Percentiles rank a stretch among this genome's conserved stretches.
These are phyloP conservation scores for Garra rufa DNA, from an alignment of 2,113 vertebrate species.

Conservation along the genomic window DNA sequence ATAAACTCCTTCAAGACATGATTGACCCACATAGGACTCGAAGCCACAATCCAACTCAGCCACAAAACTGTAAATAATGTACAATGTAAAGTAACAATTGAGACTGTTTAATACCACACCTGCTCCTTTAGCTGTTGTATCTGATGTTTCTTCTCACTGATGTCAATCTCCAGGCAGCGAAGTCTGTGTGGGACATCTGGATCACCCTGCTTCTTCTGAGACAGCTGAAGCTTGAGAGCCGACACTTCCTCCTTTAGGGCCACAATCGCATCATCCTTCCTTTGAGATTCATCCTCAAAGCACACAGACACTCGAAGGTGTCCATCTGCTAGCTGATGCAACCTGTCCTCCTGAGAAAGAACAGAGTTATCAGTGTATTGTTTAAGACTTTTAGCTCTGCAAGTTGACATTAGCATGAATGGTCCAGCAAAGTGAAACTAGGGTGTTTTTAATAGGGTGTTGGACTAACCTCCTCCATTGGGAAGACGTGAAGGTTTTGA, in stretches of 20 bases:
- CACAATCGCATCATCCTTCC: conserved; percentile 69
- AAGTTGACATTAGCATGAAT: too few relatives aligned
- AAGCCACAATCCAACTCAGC: not conserved
- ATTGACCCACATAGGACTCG: not conserved
- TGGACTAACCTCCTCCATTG: conserved; percentile 63
- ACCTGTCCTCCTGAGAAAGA: conserved; percentile 70
- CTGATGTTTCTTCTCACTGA: conserved; percentile 70
- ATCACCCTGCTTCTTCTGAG: conserved; percentile 51
- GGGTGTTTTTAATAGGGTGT: not conserved
- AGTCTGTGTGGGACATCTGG: conserved; percentile 58
- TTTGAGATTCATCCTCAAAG: conserved; percentile 66
- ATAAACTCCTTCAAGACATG: not conserved
- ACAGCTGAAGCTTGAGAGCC: conserved; percentile 61
- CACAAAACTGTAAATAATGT: not conserved
- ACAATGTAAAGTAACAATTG: not conserved
- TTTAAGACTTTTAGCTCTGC: not conserved
- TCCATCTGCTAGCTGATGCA: conserved; percentile 66
- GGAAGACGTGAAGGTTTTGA: conserved; percentile 19
- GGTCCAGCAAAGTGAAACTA: too few relatives aligned
- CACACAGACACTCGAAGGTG: conserved; percentile 55
- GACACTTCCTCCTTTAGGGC: conserved; percentile 71
- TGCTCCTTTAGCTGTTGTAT: conserved; percentile 76
- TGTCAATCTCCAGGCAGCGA: conserved; percentile 59
- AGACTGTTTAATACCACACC: conserved; percentile 65
- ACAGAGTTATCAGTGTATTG: not conserved